These are phyloP conservation scores for Iphiclides podalirius DNA, from an alignment of 2,888 invertebrate genomes.

Conservation along the genomic window DNA sequence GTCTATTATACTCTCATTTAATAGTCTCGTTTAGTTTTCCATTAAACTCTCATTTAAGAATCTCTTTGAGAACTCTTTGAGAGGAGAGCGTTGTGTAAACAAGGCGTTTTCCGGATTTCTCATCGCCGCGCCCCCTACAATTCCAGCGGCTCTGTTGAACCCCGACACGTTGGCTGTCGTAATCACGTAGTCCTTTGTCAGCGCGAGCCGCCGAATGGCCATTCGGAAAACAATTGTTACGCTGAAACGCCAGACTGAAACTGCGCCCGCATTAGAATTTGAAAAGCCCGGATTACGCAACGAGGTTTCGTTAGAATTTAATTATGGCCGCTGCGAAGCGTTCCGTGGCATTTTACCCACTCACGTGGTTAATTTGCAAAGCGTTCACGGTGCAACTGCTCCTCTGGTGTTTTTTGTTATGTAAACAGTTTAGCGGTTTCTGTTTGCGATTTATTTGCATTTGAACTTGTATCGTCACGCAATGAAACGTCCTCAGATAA, in stretches of 20 bases:
- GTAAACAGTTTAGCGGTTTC: too few relatives aligned
- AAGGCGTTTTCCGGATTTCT: too few relatives aligned
- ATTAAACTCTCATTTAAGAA: too few relatives aligned
- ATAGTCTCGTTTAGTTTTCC: too few relatives aligned
- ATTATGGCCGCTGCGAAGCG: conserved; percentile 13
- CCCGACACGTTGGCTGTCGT: conserved; percentile 19
- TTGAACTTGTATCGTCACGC: too few relatives aligned
- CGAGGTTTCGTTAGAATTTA: conserved; percentile 20
- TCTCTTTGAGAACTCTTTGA: too few relatives aligned
- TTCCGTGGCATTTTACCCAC: conserved; percentile 2
- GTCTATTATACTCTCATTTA: too few relatives aligned
- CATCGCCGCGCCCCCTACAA: too few relatives aligned
- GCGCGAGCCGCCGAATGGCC: conserved; percentile 14
- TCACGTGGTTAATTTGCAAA: neutral
- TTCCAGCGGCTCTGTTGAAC: conserved; percentile 1
- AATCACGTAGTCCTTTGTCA: conserved; percentile 22
- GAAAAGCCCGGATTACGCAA: conserved; percentile 21
- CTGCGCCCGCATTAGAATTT: conserved; percentile 22
- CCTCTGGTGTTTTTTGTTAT: too few relatives aligned
- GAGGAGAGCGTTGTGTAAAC: too few relatives aligned
- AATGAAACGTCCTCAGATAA: too few relatives aligned
- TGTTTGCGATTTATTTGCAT: too few relatives aligned
- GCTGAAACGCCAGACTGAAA: conserved; percentile 15
- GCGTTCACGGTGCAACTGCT: neutral
- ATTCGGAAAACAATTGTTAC: conserved; percentile 22